Evolutionary conservation across 1,140 invertebrate species (phyloP).

Genomic region (Apis mellifera): Amel_HAv3.1 CM009938.2:8423001-8423500

Average conservation of each 20-base stretch:
- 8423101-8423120: not conserved
- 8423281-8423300: conserved; percentile 12
- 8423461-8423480: not conserved
- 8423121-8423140: not conserved
- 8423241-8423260: not conserved
- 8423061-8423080: conserved; percentile 11
- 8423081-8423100: not conserved
- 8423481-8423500: conserved; percentile 16
- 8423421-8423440: too few relatives aligned
- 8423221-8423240: not conserved
- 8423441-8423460: too few relatives aligned
- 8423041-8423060: conserved; percentile 22
- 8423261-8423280: not conserved
- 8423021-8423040: conserved; percentile 32
- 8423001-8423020: conserved; percentile 42
- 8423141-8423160: not conserved
- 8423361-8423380: not conserved
- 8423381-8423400: not conserved
- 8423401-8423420: too few relatives aligned
- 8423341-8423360: conserved; percentile 67
- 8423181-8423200: not conserved
- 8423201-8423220: not conserved
- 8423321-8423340: too few relatives aligned
- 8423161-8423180: not conserved
- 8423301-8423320: too few relatives aligned